A percentile compares a stretch with the other conserved stretches of the same genome.
phyloP scores from a whole-genome alignment of 2,797 vertebrate genomes.

The Manis javanica region DNA sequence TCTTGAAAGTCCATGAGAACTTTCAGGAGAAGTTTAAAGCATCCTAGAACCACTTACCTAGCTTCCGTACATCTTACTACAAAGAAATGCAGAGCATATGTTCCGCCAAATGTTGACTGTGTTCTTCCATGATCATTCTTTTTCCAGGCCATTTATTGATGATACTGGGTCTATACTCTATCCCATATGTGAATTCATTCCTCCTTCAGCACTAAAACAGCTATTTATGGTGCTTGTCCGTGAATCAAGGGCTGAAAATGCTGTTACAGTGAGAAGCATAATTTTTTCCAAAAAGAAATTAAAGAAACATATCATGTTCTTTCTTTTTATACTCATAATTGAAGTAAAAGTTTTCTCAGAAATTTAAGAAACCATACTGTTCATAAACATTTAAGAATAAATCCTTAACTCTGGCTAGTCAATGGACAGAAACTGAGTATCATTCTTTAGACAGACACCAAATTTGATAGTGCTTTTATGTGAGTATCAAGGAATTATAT shows the following conservation, averaged over 20 bases:
- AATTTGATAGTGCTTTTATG: neutral
- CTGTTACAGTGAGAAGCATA: neutral
- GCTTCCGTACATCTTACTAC: neutral
- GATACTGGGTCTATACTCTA: neutral
- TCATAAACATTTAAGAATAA: constrained; percentile 37
- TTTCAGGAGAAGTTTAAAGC: neutral
- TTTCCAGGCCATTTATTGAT: constrained; percentile 25
- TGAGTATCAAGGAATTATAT: neutral
- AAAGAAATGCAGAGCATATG: neutral
- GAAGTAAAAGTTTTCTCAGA: constrained; percentile 28
- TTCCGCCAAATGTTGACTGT: neutral
- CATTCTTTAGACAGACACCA: neutral
- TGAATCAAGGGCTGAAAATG: constrained; percentile 39
- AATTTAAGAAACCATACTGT: constrained; percentile 23
- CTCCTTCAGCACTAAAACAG: constrained; percentile 1
- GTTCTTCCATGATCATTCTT: neutral
- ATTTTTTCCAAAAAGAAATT: constrained; percentile 9
- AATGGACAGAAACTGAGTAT: neutral
- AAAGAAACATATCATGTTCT: neutral
- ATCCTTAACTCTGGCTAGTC: neutral
- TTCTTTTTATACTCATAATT: neutral
- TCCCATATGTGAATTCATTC: constrained; percentile 28
- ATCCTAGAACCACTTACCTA: neutral
- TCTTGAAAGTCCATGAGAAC: neutral
- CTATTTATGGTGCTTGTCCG: neutral